Evolutionary conservation across 2,113 vertebrate species (phyloP), one percentile per base, ranked within the genome.

Genomic region (Lampris megalopsis): DNA sequence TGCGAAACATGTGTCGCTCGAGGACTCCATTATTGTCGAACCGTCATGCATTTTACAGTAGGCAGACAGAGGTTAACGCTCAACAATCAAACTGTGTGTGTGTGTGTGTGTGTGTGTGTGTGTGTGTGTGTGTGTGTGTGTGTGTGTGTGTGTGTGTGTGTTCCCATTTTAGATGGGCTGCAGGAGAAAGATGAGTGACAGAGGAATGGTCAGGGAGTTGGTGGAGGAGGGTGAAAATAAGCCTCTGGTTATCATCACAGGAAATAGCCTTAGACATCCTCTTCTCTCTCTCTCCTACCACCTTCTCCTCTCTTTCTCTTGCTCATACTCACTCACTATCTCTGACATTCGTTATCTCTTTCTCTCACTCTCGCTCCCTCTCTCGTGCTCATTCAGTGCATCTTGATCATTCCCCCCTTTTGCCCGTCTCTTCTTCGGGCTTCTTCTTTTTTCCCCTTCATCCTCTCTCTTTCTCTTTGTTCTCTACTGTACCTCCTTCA

Each of bases 221-320:
- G 71, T 77, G 75, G 84, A 77, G 64, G 48, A 60, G 45, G 71
- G 57, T 64, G 65, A 82, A 88, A 90, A 89, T 79, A 89, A 87
- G 87, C 88, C 81, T 83, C 83, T 87, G 86, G 91, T 88, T 90
- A 91, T 90, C 86, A 89, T 91, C 89, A 80, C 81, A 81, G 84
- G 89, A 90, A 89, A 89, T 86, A 82, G 84, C 81, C 81, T 78
- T 75, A 87, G 84, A 92, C 84, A 71, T 87, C 81, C 81, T 82
- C 84, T 82, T 35, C 9, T 2, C 9, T 9, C 3, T 38, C 13
- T 35, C 62, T 48, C 38, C 7, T 6, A 36, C 43, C 8, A 2
- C 6, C 35, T 65, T 35, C 6, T 35, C 8, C 45, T 89, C 83
- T 89, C 77, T 24, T 67, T 84, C 84, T 85, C 48, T 5, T 24